Evolutionary conservation across 2,113 vertebrate species (phyloP), one percentile per base, ranked within the genome.

Genomic region (Chaenocephalus aceratus): DNA sequence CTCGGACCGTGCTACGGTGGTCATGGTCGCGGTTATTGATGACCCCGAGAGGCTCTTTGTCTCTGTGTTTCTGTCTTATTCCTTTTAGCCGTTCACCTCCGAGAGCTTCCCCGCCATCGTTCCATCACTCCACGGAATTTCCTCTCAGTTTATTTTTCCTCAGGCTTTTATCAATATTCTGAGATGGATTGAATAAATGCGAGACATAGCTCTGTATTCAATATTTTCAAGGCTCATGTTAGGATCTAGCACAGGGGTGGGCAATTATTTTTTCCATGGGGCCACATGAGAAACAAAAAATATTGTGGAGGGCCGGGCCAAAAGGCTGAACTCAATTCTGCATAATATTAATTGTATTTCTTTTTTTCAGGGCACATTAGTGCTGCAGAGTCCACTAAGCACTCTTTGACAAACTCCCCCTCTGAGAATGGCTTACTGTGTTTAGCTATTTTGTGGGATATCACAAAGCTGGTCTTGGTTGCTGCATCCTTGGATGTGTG

Each of bases 21-120:
- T 86, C 84, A 86, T 81, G n/a, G 78, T 52, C 70, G 10, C 60
- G 30, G 78, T 91, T 87, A 93, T 92, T 88, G 88, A 92, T 87
- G 88, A 85, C 75, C 54, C 12, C n/a, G 4, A 61, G 70, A 63
- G 61, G 73, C 65, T 84, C 76, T 88, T 83, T 87, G 70, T 83
- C 74, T 83, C 61, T 3, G 21, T 41, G 26, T 77, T 81, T 76
- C 71, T 71, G 62, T 87, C 82, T 80, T 76, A 59, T 81, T 90
- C 76, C 77, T 88, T 83, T 75, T 83, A 21, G 72, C 56, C 0
- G 1, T 23, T 57, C 48, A n/a, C 67, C 56, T 75, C 71, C 18
- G 23, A 74, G 34, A 66, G 64, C 66, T 65, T 71, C 15, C 2
- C 60, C 6, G 6, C 41, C 69, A 53, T 77, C 66, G 6, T 45